Base-by-base conservation (phyloP, 2,888 invertebrate species). In the Cordilura impudica region DNA sequence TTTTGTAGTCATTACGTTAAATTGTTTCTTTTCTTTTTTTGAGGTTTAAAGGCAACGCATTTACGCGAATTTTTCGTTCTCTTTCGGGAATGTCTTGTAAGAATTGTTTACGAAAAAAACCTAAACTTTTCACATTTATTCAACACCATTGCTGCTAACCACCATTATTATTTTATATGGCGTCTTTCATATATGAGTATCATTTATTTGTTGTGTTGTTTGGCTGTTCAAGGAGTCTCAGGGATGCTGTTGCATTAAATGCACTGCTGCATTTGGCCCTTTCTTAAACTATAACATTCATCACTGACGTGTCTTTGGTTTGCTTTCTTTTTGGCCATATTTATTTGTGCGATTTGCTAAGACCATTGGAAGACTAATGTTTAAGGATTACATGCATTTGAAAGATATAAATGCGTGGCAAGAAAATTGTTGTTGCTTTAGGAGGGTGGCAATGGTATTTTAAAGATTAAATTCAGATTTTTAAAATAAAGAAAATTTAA, bases 371-470 rank as follows among this genome's bases (percentile, higher is more conserved):
- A 87, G 86, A 87, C 86, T 87, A 87, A 87, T 87, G 86, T 84
- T 66, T 31, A 84, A 73, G 85, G 86, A 86, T 88, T 87, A 87
- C 84, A 84, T 83, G 84, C 86, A 86, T 84, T 88, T 87, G 86
- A 84, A 82, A 83, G n/a, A 83, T 85, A 84, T 86, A 85, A 86
- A 84, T 86, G 85, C 84, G 84, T 83, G 76, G 61, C 56, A 53
- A 29, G 63, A n/a, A 56, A 74, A 67, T 21, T 10, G 12, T 1
- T 29, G 8, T 19, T 29, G 23, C 16, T n/a, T 39, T 21, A 5
- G 39, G n/a, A 39, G 35, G 16, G 2, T n/a, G 16, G 4, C n/a
- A 18, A 4, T 14, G n/a, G 16, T 29, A 31, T 31, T 4, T 21
- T 53, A 8, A 16, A 16, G 53, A 29, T 16, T 53, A 4, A 39